These are phyloP conservation scores for Dendropsophus ebraccatus DNA, from an alignment of 2,113 vertebrate species.

Conservation along the genomic window DNA sequence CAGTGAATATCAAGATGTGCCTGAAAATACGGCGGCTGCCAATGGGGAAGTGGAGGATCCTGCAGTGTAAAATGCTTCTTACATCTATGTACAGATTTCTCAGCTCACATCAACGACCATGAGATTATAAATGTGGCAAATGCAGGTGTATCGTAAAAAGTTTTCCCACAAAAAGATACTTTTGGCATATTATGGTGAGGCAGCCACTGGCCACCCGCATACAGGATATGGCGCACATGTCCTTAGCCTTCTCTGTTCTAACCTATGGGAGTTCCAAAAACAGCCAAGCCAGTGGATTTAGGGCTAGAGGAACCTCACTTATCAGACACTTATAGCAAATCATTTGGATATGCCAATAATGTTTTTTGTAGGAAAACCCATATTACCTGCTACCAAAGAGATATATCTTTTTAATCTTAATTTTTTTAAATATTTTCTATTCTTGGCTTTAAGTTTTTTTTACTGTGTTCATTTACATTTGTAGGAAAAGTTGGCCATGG, in stretches of 20 bases:
- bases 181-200: neutral
- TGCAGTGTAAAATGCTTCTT: neutral
- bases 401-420: neutral
- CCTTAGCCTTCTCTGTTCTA: neutral
- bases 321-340: neutral
- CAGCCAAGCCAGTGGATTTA: too few species aligned
- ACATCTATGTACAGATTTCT: neutral
- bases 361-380: neutral
- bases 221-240: neutral
- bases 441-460: neutral
- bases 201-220: neutral
- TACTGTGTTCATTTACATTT: neutral
- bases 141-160: neutral
- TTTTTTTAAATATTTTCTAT: neutral
- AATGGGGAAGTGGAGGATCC: conserved; percentile 44
- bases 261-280: neutral
- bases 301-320: neutral
- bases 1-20: conserved; percentile 4
- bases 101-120: neutral
- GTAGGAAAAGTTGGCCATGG: neutral
- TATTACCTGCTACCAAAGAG: neutral
- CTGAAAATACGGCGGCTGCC: neutral
- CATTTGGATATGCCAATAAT: neutral
- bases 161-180: neutral
- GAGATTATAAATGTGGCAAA: neutral